Conservation (phyloP, 2,797 vertebrate species). For the Mareca strepera region DNA sequence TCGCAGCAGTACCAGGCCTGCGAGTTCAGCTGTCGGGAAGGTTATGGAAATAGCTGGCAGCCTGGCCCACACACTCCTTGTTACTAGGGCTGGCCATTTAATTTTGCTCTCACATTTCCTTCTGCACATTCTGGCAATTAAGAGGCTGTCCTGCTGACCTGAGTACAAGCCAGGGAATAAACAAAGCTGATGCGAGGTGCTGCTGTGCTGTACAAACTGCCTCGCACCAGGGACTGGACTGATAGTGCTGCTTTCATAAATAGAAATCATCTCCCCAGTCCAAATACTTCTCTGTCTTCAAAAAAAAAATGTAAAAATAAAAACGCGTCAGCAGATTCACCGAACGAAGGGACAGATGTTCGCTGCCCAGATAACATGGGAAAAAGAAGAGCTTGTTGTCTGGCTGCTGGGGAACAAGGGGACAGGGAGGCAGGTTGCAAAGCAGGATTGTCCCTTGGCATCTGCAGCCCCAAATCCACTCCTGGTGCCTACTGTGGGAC, state of each 20-base stretch:
- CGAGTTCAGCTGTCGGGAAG: neutral
- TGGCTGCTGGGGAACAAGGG: neutral
- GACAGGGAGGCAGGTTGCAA: neutral
- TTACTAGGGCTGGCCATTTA: neutral
- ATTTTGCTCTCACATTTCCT: neutral
- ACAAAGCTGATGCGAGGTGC: neutral
- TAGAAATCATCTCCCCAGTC: neutral
- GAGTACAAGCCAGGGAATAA: neutral
- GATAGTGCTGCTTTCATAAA: neutral
- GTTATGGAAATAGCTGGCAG: neutral
- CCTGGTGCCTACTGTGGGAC: neutral
- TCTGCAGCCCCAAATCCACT: neutral
- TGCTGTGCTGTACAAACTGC: neutral
- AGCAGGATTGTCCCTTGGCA: neutral
- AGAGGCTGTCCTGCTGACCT: neutral
- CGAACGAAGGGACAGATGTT: neutral
- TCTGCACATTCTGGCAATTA: neutral
- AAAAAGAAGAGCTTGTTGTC: neutral
- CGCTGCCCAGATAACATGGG: neutral
- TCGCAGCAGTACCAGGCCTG: neutral
- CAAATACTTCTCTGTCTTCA: neutral
- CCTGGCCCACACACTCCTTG: neutral
- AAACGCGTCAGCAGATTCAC: neutral
- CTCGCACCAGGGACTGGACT: neutral
- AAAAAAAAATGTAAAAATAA: neutral